A percentile compares a stretch with the other conserved stretches of the same genome.
These are phyloP conservation scores for Mya arenaria DNA, from an alignment of 1,140 invertebrate species.

Conservation along the genomic window DNA sequence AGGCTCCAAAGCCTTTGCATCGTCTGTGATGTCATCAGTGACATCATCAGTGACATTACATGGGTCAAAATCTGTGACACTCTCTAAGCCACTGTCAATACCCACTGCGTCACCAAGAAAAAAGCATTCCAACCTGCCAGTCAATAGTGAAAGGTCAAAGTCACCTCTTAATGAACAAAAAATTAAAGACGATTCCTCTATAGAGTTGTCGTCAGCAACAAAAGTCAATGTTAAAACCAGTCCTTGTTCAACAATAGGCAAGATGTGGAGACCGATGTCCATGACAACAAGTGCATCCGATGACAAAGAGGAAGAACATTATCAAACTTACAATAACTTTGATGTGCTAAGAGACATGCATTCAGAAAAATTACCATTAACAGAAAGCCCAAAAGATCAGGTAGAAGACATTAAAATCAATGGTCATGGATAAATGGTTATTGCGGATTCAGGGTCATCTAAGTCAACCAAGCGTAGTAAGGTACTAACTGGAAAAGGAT, in stretches of 20 bases:
- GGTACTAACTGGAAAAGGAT: slow-evolving; percentile 22
- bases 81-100: slow-evolving; percentile 43
- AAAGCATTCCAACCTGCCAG: not conserved
- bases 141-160: not conserved
- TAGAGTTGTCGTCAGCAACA: slow-evolving; percentile 8
- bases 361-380: slow-evolving; percentile 22
- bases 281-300: slow-evolving; percentile 56
- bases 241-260: slow-evolving; percentile 62
- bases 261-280: slow-evolving; percentile 67
- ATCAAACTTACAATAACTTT: slow-evolving; percentile 61
- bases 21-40: not conserved
- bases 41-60: slow-evolving; percentile 15
- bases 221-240: slow-evolving; percentile 45
- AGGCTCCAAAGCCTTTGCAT: not conserved
- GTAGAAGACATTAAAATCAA: slow-evolving; percentile 4
- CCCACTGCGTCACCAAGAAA: slow-evolving; percentile 33
- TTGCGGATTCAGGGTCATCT: not conserved
- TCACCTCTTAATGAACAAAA: slow-evolving; percentile 14
- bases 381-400: not conserved
- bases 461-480: slow-evolving; percentile 35
- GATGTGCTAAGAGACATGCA: slow-evolving; percentile 61
- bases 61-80: slow-evolving; percentile 18
- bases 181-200: slow-evolving; percentile 44
- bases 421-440: slow-evolving; percentile 6
- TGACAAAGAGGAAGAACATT: slow-evolving; percentile 42